Conservation (phyloP, 2,113 vertebrate species). For the Panthera tigris region DNA sequence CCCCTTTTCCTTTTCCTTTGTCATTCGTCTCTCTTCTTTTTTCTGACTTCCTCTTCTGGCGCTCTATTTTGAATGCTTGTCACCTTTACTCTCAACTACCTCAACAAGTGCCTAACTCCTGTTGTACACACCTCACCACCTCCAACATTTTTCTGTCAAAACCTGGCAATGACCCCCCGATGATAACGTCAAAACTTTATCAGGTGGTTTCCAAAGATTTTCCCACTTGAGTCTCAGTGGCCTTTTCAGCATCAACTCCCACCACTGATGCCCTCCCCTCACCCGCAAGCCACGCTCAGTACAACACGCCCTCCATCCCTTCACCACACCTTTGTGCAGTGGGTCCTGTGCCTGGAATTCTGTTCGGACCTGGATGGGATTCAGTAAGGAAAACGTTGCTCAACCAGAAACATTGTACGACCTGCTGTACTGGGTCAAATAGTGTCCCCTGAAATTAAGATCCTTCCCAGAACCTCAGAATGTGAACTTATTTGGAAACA, state of each 20-base stretch:
- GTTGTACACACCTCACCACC: not conserved
- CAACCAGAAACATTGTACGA: not conserved
- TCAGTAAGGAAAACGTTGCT: too few species aligned
- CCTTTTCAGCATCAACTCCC: not conserved
- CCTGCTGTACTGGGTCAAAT: not conserved
- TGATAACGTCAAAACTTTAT: not conserved
- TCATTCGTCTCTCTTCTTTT: not conserved
- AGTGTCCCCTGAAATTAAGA: not conserved
- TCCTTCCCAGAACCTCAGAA: not conserved
- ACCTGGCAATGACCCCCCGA: not conserved
- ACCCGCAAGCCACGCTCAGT: rapidly evolving
- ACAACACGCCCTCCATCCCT: rapidly evolving
- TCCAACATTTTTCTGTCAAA: not conserved
- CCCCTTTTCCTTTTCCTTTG: not conserved
- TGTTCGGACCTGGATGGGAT: too few species aligned
- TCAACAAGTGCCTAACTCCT: not conserved
- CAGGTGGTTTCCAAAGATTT: not conserved
- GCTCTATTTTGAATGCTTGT: not conserved
- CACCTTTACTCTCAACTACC: not conserved
- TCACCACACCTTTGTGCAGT: rapidly evolving
- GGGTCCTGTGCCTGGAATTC: not conserved
- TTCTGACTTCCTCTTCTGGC: not conserved
- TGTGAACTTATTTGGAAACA: not conserved
- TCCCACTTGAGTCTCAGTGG: not conserved
- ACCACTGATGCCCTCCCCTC: not conserved